These are phyloP conservation scores for Drosophila pallidifrons DNA, from an alignment of 1,140 invertebrate species.

Conservation along the genomic window DNA sequence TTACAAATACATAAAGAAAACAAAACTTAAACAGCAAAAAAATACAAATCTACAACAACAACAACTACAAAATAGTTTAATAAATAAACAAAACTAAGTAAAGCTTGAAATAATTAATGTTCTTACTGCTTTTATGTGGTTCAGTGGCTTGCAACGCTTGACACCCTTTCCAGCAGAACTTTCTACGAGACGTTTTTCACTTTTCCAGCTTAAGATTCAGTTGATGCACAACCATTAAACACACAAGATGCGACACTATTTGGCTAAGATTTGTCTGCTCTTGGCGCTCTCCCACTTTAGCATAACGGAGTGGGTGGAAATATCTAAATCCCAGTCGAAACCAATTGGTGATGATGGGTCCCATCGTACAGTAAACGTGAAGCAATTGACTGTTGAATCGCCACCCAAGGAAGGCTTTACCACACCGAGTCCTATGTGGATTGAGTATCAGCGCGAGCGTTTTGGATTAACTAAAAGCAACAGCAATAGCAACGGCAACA, in stretches of 20 bases:
- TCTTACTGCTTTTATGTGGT: constrained; percentile 14
- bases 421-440: constrained; percentile 74
- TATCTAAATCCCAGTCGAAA: constrained; percentile 27
- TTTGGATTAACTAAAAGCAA: constrained; percentile 47
- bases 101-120: constrained; percentile 38
- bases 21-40: constrained; percentile 11
- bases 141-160: constrained; percentile 62
- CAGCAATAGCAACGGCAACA: constrained; percentile 23
- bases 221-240: constrained; percentile 20
- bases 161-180: constrained; percentile 40
- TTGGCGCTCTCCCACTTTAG: constrained; percentile 27
- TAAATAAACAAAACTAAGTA: constrained; percentile 39
- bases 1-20: constrained; percentile 15
- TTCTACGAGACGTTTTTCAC: not conserved
- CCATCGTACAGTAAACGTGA: constrained; percentile 7
- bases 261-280: constrained; percentile 39
- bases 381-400: constrained; percentile 2
- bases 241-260: constrained; percentile 47
- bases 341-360: not conserved
- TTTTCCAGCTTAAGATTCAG: constrained; percentile 30
- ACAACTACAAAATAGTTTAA: constrained; percentile 22
- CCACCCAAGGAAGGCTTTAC: constrained; percentile 44
- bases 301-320: constrained; percentile 51
- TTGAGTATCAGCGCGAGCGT: constrained; percentile 74
- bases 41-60: not conserved